A percentile compares a stretch with the other conserved stretches of the same genome.
Conservation (phyloP, 2,888 invertebrate species). For the Metellina segmentata region DNA sequence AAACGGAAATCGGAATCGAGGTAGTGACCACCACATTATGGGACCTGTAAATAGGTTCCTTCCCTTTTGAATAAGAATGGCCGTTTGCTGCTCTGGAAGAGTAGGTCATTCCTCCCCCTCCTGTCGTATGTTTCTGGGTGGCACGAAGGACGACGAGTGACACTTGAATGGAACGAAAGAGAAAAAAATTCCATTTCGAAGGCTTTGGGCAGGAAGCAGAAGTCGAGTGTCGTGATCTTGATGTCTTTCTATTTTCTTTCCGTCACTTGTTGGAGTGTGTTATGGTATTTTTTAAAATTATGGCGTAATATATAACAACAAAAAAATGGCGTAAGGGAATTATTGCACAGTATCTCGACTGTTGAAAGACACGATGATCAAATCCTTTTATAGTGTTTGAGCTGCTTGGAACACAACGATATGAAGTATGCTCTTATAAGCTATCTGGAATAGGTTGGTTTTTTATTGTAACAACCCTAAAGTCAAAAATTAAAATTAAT, state of each 20-base stretch:
- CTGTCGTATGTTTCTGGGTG: conserved; percentile 26
- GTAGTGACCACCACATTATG: too few relatives aligned
- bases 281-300: not conserved
- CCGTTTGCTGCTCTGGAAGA: conserved; percentile 9
- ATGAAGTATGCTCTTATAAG: too few relatives aligned
- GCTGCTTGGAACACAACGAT: too few relatives aligned
- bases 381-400: too few relatives aligned
- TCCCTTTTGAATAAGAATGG: conserved; percentile 29
- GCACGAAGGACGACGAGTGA: conserved; percentile 60
- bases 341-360: too few relatives aligned
- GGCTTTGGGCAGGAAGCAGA: conserved; percentile 46
- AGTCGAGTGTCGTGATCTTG: not conserved
- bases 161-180: conserved; percentile 50
- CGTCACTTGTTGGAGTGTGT: not conserved
- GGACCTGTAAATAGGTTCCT: not conserved
- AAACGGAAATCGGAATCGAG: not conserved
- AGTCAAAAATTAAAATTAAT: too few relatives aligned
- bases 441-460: too few relatives aligned
- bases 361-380: too few relatives aligned
- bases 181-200: conserved; percentile 35
- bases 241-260: conserved; percentile 12
- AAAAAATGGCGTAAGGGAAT: not conserved
- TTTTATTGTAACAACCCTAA: too few relatives aligned
- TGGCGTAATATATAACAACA: too few relatives aligned
- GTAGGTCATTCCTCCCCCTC: conserved; percentile 46